A percentile compares a stretch with the other conserved stretches of the same genome.
Evolutionary conservation across 2,113 vertebrate species (phyloP).

Genomic region (Thomomys bottae): DNA sequence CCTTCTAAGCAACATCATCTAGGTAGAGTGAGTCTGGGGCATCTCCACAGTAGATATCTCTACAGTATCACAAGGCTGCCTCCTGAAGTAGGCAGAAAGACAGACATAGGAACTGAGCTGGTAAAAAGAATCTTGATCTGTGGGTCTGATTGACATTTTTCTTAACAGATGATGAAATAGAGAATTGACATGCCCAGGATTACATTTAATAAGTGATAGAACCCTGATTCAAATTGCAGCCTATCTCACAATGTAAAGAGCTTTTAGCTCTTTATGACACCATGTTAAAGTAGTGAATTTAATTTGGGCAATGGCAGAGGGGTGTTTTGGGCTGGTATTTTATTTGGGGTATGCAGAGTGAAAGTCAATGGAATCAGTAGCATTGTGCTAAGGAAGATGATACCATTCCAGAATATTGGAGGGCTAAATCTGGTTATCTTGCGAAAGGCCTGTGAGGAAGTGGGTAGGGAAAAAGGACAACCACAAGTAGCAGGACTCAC

Average conservation of each 20-base stretch:
- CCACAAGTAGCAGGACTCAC: not conserved
- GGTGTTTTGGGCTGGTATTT: not conserved
- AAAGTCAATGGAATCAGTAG: not conserved
- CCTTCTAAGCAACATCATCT: no score
- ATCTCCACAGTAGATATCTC: no score
- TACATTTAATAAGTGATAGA: not conserved
- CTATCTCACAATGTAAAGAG: not conserved
- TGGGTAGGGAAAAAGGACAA: not conserved
- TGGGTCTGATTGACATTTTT: not conserved
- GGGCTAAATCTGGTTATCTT: not conserved
- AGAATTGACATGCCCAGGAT: not conserved
- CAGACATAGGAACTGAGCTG: no score
- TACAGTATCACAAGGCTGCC: no score
- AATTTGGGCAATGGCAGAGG: not conserved
- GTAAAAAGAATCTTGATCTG: no score
- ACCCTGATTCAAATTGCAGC: not conserved
- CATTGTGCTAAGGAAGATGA: not conserved
- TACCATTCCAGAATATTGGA: not conserved
- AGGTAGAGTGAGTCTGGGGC: no score
- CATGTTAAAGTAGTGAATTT: not conserved
- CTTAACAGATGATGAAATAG: constrained; percentile 18
- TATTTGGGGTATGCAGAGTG: not conserved
- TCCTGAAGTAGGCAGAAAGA: no score
- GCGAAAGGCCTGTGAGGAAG: not conserved
- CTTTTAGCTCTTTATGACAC: not conserved